Conservation (phyloP, 2,888 invertebrate genomes). For the Seira ritae region DNA sequence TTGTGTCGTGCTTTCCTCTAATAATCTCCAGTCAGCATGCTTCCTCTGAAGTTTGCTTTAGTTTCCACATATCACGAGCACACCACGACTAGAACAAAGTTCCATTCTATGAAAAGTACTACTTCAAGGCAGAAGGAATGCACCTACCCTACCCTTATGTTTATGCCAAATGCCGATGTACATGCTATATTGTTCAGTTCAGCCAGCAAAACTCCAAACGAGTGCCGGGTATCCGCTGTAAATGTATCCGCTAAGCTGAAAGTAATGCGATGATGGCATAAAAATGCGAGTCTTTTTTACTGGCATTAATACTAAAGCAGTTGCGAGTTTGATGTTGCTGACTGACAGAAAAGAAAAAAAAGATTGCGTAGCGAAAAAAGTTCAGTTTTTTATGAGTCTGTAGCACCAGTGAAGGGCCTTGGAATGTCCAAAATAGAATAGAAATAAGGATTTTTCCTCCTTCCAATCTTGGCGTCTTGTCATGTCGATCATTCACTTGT, state of each 20-base stretch:
- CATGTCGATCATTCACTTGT: no score
- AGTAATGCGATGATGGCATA: constrained; percentile 35
- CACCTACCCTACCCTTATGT: no score
- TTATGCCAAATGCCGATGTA: no score
- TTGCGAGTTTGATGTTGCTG: constrained; percentile 27
- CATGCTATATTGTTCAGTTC: no score
- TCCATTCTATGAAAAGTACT: not conserved
- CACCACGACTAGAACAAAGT: not conserved
- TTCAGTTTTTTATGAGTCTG: not conserved
- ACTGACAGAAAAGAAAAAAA: not conserved
- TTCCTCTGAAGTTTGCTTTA: constrained; percentile 24
- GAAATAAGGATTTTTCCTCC: not conserved
- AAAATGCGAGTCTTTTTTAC: constrained; percentile 26
- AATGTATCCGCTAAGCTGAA: constrained; percentile 37
- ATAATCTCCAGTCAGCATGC: constrained; percentile 33
- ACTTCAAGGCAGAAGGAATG: no score
- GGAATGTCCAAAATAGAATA: not conserved
- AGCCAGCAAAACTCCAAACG: no score
- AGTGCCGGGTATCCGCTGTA: constrained; percentile 1
- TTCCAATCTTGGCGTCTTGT: not conserved
- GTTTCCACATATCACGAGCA: not conserved
- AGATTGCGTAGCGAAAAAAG: constrained; percentile 32
- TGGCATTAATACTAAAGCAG: constrained; percentile 1
- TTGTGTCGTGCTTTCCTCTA: constrained; percentile 14
- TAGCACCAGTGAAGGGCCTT: not conserved